Conservation (phyloP, 2,113 vertebrate species). For the Maccullochella peelii region DNA sequence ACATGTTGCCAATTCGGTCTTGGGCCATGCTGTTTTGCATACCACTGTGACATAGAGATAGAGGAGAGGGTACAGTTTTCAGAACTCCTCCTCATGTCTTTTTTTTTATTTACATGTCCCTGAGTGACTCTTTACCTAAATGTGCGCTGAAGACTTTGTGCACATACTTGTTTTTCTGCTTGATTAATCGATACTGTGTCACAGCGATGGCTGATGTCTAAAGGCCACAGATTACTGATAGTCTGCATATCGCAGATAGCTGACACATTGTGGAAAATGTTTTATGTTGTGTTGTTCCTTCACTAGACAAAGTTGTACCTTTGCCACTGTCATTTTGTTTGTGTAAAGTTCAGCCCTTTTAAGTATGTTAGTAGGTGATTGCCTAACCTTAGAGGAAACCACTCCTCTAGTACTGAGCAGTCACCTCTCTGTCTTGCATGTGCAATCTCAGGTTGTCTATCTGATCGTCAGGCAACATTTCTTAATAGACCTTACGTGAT, state of each 20-base stretch:
- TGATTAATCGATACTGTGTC: slow-evolving; percentile 50
- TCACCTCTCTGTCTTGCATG: background rate
- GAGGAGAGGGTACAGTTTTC: background rate
- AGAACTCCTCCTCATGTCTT: slow-evolving; percentile 1
- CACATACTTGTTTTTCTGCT: slow-evolving; percentile 55
- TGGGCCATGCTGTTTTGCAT: background rate
- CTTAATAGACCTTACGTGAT: background rate
- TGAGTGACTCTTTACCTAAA: slow-evolving; percentile 63
- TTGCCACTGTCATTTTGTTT: background rate
- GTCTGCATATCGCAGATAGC: slow-evolving; percentile 23
- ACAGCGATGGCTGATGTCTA: slow-evolving; percentile 51
- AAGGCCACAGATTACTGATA: slow-evolving; percentile 63
- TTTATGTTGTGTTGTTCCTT: background rate
- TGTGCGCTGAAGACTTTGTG: slow-evolving; percentile 66
- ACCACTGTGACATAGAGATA: background rate
- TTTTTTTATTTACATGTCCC: slow-evolving; percentile 49
- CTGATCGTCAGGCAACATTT: background rate
- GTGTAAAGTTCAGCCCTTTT: slow-evolving; percentile 15
- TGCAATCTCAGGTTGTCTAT: background rate
- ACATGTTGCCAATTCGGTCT: background rate
- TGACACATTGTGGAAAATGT: slow-evolving; percentile 16
- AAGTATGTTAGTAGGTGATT: slow-evolving; percentile 15
- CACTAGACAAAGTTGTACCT: background rate
- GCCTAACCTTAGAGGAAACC: background rate
- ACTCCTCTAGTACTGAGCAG: background rate